Conservation (phyloP, 2,888 invertebrate species). For the Brachypterus glaber region DNA sequence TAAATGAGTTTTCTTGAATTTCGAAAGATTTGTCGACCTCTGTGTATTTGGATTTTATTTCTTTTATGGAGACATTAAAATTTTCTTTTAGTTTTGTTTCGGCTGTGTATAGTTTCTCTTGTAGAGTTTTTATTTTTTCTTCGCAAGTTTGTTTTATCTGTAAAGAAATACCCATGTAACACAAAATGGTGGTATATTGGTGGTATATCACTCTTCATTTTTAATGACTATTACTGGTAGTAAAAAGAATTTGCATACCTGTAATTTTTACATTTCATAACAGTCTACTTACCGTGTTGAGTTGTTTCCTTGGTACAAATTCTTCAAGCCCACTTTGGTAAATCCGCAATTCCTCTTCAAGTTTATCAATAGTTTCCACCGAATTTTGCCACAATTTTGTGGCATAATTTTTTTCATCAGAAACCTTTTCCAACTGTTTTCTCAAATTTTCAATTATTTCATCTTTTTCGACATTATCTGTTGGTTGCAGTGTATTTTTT, state of each 20-base stretch:
- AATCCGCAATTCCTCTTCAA: conserved; percentile 57
- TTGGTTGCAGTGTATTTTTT: conserved; percentile 4
- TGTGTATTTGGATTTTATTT: conserved; percentile 46
- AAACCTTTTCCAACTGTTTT: conserved; percentile 22
- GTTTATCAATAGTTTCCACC: conserved; percentile 52
- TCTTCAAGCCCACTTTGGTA: conserved; percentile 37
- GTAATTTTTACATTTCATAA: conserved; percentile 28
- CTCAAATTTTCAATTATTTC: conserved; percentile 26
- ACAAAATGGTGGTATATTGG: too few species aligned
- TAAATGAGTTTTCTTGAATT: conserved; percentile 46
- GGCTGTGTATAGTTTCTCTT: conserved; percentile 28
- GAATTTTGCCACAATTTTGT: conserved; percentile 58
- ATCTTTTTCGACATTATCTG: conserved; percentile 14
- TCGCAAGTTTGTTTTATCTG: conserved; percentile 44
- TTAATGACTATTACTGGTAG: too few species aligned
- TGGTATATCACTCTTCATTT: too few species aligned
- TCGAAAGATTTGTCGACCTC: conserved; percentile 29
- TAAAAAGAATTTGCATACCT: conserved; percentile 5
- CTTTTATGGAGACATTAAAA: conserved; percentile 19
- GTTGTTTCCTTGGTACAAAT: conserved; percentile 31
- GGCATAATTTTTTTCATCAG: conserved; percentile 56
- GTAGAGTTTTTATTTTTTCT: conserved; percentile 47
- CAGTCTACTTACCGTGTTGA: too few species aligned
- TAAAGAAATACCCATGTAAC: too few species aligned
- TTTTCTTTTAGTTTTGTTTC: conserved; percentile 20